phyloP scores from a whole-genome alignment of 2,888 invertebrate species.

The Athripsodes cinereus region DNA sequence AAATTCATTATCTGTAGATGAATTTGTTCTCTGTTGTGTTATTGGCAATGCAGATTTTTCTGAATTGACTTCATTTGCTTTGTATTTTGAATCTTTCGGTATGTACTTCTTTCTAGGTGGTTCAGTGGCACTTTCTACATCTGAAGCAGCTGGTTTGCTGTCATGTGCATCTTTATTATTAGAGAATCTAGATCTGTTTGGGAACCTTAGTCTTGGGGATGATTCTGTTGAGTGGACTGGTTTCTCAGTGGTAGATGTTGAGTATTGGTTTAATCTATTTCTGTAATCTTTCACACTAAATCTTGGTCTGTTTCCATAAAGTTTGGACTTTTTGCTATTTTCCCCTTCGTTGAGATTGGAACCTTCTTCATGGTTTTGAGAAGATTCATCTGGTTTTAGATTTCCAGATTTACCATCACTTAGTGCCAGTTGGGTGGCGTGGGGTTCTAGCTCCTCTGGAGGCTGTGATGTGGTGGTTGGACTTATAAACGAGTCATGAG shows the following conservation, averaged over 20 bases:
- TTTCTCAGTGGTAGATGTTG: conserved; percentile 46
- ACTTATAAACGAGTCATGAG: conserved; percentile 8
- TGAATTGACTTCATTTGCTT: conserved; percentile 36
- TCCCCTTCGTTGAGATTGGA: conserved; percentile 10
- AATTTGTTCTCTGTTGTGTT: conserved; percentile 34
- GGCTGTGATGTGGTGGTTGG: conserved; percentile 14
- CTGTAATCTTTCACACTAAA: conserved; percentile 75
- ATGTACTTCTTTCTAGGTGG: conserved; percentile 43
- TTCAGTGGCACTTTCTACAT: conserved; percentile 34
- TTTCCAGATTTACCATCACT: conserved; percentile 15
- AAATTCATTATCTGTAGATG: conserved; percentile 33
- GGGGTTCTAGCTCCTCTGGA: background rate
- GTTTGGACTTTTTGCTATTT: conserved; percentile 33
- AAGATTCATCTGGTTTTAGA: background rate
- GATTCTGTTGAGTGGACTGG: conserved; percentile 33
- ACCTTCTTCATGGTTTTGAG: conserved; percentile 10
- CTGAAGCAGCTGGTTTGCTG: conserved; percentile 32
- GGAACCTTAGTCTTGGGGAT: conserved; percentile 43
- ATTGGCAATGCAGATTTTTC: no score
- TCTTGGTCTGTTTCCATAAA: conserved; percentile 57
- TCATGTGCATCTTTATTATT: conserved; percentile 37
- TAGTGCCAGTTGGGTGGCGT: background rate
- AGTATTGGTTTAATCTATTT: conserved; percentile 51
- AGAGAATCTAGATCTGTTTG: conserved; percentile 44
- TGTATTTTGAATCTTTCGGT: conserved; percentile 44